phyloP scores from a whole-genome alignment of 2,797 vertebrate species.

The Pampus argenteus region DNA sequence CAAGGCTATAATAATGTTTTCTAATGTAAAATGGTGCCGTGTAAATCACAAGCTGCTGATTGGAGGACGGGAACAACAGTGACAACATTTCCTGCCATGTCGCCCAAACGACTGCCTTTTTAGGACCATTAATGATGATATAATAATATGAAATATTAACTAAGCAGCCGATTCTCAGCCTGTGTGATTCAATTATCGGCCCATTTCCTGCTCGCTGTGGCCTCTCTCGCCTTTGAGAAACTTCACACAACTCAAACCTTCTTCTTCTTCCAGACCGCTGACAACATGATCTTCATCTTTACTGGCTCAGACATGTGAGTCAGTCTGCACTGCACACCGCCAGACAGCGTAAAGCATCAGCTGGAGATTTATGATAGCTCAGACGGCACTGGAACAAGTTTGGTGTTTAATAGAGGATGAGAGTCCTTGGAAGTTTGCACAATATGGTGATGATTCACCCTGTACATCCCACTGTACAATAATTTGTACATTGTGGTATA shows the following conservation, averaged over 20 bases:
- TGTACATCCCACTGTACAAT: no score
- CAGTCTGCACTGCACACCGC: constrained; percentile 7
- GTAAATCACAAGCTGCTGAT: constrained; percentile 10
- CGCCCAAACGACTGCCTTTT: constrained; percentile 3
- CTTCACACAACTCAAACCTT: constrained; percentile 17
- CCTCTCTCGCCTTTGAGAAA: constrained; percentile 18
- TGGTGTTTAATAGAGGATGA: constrained; percentile 22
- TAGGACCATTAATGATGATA: constrained; percentile 3
- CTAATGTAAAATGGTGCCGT: not conserved
- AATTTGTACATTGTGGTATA: not conserved
- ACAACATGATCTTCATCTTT: constrained; percentile 36
- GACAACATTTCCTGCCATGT: constrained; percentile 12
- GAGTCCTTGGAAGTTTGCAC: constrained; percentile 18
- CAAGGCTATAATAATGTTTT: constrained; percentile 34
- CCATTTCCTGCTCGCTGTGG: constrained; percentile 36
- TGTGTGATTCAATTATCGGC: constrained; percentile 9
- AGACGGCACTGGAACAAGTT: not conserved
- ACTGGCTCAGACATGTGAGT: constrained; percentile 8
- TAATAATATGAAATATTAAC: no score
- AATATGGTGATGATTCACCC: no score
- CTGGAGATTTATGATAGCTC: constrained; percentile 14
- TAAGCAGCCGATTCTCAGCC: not conserved
- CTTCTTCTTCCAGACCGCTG: constrained; percentile 17
- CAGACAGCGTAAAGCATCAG: constrained; percentile 12
- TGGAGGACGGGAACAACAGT: constrained; percentile 12